These are phyloP conservation scores for Tenodera sinensis DNA, from an alignment of 2,888 invertebrate species.

Conservation along the genomic window DNA sequence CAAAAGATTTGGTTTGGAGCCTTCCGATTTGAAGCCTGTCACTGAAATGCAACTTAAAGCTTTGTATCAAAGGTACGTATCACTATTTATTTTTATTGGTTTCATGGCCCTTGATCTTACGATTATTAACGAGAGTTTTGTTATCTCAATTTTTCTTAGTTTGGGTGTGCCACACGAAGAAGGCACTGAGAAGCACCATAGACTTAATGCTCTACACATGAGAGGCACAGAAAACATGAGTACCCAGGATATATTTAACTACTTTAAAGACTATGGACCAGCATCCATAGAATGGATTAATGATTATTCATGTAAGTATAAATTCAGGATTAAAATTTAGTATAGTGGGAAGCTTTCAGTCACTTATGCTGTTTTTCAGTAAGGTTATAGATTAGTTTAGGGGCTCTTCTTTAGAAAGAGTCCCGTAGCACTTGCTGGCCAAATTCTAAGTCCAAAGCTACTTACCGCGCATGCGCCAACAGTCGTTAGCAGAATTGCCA, in stretches of 20 bases:
- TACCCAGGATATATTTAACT: slow-evolving; percentile 74
- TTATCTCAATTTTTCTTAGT: slow-evolving; percentile 40
- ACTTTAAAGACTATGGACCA: slow-evolving; percentile 74
- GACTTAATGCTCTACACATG: slow-evolving; percentile 72
- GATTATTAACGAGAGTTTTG: not conserved
- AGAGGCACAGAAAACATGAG: slow-evolving; percentile 71
- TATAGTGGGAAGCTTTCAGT: no score
- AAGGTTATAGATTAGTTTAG: no score
- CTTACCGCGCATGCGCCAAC: no score
- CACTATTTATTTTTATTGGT: not conserved
- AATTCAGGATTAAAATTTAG: not conserved
- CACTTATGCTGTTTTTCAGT: no score
- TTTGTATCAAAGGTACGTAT: slow-evolving; percentile 46
- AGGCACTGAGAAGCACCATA: slow-evolving; percentile 54
- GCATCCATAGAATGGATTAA: slow-evolving; percentile 77
- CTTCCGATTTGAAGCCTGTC: slow-evolving; percentile 44
- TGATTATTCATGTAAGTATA: slow-evolving; percentile 65
- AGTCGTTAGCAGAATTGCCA: no score
- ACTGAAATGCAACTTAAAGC: slow-evolving; percentile 46
- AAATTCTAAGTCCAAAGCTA: no score
- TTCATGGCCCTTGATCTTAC: not conserved
- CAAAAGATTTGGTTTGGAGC: slow-evolving; percentile 53
- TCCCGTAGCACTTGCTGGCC: no score
- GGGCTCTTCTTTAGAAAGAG: no score
- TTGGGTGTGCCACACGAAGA: slow-evolving; percentile 55